Evolutionary conservation across 2,113 vertebrate species (phyloP), one percentile per base, ranked within the genome.

Genomic region (Turnix velox): DNA sequence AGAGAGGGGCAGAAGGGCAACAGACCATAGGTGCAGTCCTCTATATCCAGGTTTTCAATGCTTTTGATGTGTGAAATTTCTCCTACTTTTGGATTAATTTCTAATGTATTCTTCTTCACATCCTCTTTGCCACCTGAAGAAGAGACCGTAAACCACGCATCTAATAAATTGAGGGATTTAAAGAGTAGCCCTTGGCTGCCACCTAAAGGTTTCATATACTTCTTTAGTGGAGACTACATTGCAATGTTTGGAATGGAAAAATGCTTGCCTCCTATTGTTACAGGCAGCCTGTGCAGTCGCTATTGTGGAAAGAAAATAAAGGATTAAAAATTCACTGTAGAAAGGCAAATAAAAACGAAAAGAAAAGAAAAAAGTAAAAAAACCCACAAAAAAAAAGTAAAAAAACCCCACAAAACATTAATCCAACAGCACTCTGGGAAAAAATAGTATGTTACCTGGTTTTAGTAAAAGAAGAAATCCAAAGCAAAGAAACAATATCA

Each of bases 171-270:
- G 68, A 84, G 33, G 84, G 84, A 95, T 96, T 96, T 84, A 93
- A 97, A 97, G 45, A 83, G 88, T 69, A 97, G 98, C 97, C 93
- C 97, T 98, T 97, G 97, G 89, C 96, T 97, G 98, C 97, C 98
- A 98, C 96, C 98, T 98, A 98, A 98, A 98, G 98, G 98, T 96
- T 95, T 95, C 37, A 72, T 84, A 10, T 58, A 76, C 77, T 88
- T 40, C 88, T 94, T 94, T 91, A 90, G 35, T 67, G 49, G 80
- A 63, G 31, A 46, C 45, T 72, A 17, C 18, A 45, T 45, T 49
- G 49, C 23, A 5, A 2, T 27, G 49, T 65, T 54, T 49, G 67
- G 57, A 88, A 89, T 51, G 48, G 33, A 85, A 91, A 84, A 94
- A 69, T 61, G 12, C 24, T 77, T 87, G 42, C 18, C 46, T 76